Evolutionary conservation across 2,888 invertebrate genomes (phyloP), one percentile per base, ranked within the genome.

Genomic region (Cephus sareptanus): DNA sequence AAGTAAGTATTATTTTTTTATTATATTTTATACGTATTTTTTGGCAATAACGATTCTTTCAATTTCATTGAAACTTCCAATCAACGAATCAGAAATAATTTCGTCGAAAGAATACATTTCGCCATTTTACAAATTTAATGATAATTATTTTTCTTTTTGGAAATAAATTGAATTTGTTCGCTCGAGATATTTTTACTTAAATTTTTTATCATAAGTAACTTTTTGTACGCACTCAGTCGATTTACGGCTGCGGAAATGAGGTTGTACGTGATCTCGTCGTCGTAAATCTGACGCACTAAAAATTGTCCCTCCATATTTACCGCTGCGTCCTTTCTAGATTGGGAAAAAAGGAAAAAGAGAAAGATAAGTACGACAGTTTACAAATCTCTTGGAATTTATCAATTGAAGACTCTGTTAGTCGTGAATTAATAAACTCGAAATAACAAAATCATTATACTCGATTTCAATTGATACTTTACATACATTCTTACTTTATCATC

Each of bases 301-400:
- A 98, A 98, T 86, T 98, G 97, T 2, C 98, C 98, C 88, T 98
- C 98, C 97, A 98, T 98, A 79, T 95, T 94, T 76, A 98, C 96
- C 79, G 97, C 97, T 0, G 98, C 98, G 91, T 97, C 97, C 94
- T 96, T 96, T 91, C 98, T 98, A 90, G 35, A 93, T 92, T 82
- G 9, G 2, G 56, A 23, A 23, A 23, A 23, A 56, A 9, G 6
- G 23, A 9, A 56, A 23, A 23, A 6, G 15, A 56, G 56, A 56
- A 23, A 15, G 56, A 23, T 37, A 23, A 56, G 56, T 9, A 56
- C 23, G 23, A 56, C 23, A 56, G 56, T 56, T 56, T 23, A 9
- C 56, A 23, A 23, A 23, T 56, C 6, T 9, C 15, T 15, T 56
- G 56, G 23, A 56, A 56, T 23, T 56, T 23, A 56, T 23, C 6